These are phyloP conservation scores for Gadus chalcogrammus DNA, from an alignment of 2,113 vertebrate genomes.

Conservation along the genomic window DNA sequence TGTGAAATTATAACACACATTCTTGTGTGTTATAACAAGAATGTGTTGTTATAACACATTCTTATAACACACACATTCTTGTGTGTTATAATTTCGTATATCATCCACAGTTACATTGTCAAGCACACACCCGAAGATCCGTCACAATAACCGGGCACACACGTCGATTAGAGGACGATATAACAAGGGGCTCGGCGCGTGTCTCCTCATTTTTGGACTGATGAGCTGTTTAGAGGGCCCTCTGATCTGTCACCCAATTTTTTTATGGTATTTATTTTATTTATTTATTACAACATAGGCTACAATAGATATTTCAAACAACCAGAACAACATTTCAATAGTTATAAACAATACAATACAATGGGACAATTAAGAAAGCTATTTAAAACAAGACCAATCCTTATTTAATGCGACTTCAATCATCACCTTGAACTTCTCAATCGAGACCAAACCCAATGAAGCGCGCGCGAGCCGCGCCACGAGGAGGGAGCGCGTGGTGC, in stretches of 20 bases:
- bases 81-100: conserved; percentile 11
- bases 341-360: no score
- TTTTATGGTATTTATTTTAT: no score
- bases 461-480: conserved; percentile 45
- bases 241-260: conserved; percentile 59
- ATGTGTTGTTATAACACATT: no score
- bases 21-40: neutral
- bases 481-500: conserved; percentile 22
- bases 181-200: conserved; percentile 54
- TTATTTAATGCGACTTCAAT: no score
- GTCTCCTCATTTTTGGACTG: conserved; percentile 74
- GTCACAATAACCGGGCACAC: conserved; percentile 56
- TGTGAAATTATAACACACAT: neutral
- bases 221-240: conserved; percentile 71
- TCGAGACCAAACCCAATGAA: conserved; percentile 35
- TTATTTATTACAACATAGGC: no score
- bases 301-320: no score
- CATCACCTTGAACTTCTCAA: no score
- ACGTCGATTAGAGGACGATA: conserved; percentile 53
- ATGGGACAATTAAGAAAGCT: no score
- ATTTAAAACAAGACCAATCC: no score
- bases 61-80: neutral
- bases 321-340: no score
- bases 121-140: conserved; percentile 52
- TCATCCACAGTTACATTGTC: conserved; percentile 36